These are phyloP conservation scores for Brachionus rotundiformis DNA, from an alignment of 1,140 invertebrate genomes.

Conservation along the genomic window DNA sequence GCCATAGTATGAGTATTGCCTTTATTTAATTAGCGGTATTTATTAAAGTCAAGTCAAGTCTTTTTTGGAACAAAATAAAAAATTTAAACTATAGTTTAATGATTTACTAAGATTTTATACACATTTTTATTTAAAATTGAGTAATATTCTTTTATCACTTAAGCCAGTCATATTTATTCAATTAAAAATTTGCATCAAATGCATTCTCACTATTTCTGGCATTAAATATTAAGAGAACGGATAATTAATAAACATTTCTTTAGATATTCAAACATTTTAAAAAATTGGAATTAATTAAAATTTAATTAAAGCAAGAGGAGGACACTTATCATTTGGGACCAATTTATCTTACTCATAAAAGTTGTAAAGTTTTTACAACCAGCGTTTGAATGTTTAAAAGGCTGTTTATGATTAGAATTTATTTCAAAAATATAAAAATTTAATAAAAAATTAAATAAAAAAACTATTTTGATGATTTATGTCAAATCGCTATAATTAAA, in stretches of 20 bases:
- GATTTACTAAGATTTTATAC: not conserved
- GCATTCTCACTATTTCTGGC: not conserved
- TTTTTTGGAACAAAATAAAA: not conserved
- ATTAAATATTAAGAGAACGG: not conserved
- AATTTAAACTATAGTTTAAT: not conserved
- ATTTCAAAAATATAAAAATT: not conserved
- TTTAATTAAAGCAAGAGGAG: not conserved
- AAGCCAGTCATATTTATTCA: not conserved
- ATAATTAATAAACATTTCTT: not conserved
- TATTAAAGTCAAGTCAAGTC: not conserved
- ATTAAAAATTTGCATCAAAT: not conserved
- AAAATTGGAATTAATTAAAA: not conserved
- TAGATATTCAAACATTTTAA: not conserved
- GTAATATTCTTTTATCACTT: not conserved
- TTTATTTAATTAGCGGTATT: not conserved
- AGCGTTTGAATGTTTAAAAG: not conserved
- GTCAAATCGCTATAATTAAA: not conserved
- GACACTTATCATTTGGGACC: not conserved
- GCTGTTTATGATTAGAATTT: not conserved
- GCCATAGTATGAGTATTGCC: not conserved
- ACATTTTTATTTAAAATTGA: not conserved
- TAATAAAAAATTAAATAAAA: too few relatives aligned
- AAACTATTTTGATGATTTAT: conserved; percentile 23
- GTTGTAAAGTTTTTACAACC: not conserved
- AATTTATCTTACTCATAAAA: not conserved